Conservation (phyloP, 1,140 invertebrate genomes). For the Steinernema khuongi region DNA sequence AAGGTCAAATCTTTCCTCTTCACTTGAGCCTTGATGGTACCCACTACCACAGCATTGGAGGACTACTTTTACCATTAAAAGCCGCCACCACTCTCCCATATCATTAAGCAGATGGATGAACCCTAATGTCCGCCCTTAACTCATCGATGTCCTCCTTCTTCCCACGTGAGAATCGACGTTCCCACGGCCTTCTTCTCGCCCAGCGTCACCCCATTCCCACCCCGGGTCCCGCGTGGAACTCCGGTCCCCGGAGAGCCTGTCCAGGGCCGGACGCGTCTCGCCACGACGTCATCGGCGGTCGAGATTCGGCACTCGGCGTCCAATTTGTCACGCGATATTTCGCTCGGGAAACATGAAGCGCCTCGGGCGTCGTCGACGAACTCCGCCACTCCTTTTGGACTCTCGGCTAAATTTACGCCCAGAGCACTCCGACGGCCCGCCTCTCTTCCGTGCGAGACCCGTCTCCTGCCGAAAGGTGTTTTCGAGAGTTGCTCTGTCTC, state of each 20-base stretch:
- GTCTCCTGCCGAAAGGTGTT: background rate
- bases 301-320: background rate
- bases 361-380: background rate
- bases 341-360: background rate
- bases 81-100: too few species aligned
- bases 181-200: too few species aligned
- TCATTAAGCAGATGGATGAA: too few species aligned
- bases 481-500: slow-evolving; percentile 1
- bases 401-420: background rate
- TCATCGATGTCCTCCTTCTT: too few species aligned
- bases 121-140: too few species aligned
- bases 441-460: background rate
- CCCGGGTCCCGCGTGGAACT: background rate
- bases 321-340: slow-evolving; percentile 17
- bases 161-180: too few species aligned
- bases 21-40: too few species aligned
- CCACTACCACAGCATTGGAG: too few species aligned
- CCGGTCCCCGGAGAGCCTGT: background rate
- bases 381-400: background rate
- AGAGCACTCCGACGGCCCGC: background rate
- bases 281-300: background rate
- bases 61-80: too few species aligned
- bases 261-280: background rate
- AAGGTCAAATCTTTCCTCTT: too few species aligned
- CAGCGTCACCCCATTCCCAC: background rate